phyloP scores from a whole-genome alignment of 2,113 vertebrate species.

The Dicentrarchus labrax region DNA sequence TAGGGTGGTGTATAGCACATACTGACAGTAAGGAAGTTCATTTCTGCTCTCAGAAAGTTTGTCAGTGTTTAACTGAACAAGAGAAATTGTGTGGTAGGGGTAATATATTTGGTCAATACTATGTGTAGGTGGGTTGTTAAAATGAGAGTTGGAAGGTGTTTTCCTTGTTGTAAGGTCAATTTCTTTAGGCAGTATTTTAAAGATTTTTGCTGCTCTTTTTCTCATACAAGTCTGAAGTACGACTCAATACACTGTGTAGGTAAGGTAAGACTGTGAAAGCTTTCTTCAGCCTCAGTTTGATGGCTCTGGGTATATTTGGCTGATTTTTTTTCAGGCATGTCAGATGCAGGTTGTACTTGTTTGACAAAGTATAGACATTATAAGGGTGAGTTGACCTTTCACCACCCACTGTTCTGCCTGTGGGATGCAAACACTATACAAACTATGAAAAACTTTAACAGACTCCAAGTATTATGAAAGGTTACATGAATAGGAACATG shows the following conservation, averaged over 20 bases:
- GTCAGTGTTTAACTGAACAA: neutral
- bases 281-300: conserved; percentile 1
- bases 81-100: neutral
- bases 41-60: neutral
- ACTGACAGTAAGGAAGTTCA: neutral
- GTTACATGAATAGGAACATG: neutral
- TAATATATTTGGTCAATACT: neutral
- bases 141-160: neutral
- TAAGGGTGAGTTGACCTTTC: conserved; percentile 50
- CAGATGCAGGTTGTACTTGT: conserved; percentile 1
- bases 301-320: neutral
- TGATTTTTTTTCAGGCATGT: neutral
- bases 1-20: neutral
- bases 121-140: conserved; percentile 36
- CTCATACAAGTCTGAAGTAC: neutral
- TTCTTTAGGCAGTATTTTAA: neutral
- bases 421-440: neutral
- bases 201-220: neutral
- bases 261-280: neutral
- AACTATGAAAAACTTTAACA: conserved; percentile 18
- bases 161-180: conserved; percentile 14
- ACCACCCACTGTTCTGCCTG: conserved; percentile 26
- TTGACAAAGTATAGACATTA: conserved; percentile 13
- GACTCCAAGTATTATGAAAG: neutral
- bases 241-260: neutral